Evolutionary conservation across 2,797 vertebrate species (phyloP).

Genomic region (Crocidura indochinensis): DNA sequence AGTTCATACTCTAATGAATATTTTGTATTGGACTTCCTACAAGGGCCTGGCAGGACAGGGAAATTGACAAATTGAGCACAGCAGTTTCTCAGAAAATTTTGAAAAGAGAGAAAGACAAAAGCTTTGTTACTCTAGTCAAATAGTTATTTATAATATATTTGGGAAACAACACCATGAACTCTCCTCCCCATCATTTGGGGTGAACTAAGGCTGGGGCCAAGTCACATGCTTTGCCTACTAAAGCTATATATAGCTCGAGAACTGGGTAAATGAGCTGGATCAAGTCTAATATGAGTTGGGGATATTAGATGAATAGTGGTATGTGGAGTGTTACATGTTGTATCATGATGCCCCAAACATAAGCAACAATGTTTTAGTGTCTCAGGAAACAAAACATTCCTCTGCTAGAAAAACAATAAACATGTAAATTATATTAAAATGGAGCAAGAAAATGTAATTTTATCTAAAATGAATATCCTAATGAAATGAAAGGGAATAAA

Average conservation of each 20-base stretch:
- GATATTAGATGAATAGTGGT: not conserved
- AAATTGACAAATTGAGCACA: not conserved
- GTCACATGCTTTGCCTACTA: not conserved
- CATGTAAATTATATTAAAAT: not conserved
- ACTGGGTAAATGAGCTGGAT: not conserved
- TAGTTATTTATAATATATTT: not conserved
- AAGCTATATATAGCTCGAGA: not conserved
- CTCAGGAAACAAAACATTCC: constrained; percentile 31
- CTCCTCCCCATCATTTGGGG: not conserved
- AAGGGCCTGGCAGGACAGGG: not conserved
- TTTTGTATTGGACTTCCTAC: not conserved
- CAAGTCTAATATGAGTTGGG: not conserved
- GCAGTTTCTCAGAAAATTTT: not conserved
- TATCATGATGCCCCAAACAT: fast-evolving
- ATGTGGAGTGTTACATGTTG: no score
- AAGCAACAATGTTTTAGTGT: not conserved
- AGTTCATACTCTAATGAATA: not conserved
- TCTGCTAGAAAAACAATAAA: not conserved
- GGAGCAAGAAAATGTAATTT: constrained; percentile 10
- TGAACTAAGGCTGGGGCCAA: not conserved
- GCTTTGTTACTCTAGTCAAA: not conserved
- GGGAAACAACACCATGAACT: not conserved
- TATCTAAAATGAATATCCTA: constrained; percentile 45
- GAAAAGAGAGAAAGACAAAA: not conserved
- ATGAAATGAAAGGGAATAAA: not conserved